A percentile compares a stretch with the other conserved stretches of the same genome.
Conservation (phyloP, 1,140 invertebrate genomes). For the Orchestia grillus region DNA sequence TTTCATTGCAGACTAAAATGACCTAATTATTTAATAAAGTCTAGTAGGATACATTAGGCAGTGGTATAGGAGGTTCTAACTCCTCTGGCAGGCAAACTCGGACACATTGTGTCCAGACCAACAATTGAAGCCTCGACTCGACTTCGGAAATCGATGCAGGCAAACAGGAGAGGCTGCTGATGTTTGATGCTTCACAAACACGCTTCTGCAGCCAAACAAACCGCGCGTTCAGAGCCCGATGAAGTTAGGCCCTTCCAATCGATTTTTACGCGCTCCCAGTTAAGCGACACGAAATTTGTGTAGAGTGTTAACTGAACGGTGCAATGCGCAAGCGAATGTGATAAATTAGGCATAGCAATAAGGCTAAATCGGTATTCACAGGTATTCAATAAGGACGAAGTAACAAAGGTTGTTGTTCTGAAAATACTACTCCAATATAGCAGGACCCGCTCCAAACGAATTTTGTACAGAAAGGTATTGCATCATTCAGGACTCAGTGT, state of each 20-base stretch:
- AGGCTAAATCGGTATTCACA: neutral
- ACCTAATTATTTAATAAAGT: neutral
- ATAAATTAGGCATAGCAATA: neutral
- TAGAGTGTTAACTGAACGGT: neutral
- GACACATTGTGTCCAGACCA: neutral
- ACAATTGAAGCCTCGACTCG: neutral
- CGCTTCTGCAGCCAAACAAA: neutral
- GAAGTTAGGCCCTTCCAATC: neutral
- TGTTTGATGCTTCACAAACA: conserved; percentile 34
- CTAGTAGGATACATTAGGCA: neutral
- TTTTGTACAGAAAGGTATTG: neutral
- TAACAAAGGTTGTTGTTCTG: neutral
- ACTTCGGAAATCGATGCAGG: conserved; percentile 43
- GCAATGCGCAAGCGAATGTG: neutral
- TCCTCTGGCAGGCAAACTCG: neutral
- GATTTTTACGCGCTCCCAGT: neutral
- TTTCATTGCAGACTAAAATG: neutral
- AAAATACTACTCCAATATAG: too few species aligned
- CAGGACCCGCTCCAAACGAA: neutral
- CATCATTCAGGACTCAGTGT: neutral
- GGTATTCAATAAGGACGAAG: neutral
- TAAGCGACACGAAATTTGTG: neutral
- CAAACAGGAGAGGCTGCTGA: conserved; percentile 34
- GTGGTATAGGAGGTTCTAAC: neutral
- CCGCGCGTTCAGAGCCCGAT: neutral